phyloP scores from a whole-genome alignment of 2,113 vertebrate genomes.

The Blennius ocellaris region DNA sequence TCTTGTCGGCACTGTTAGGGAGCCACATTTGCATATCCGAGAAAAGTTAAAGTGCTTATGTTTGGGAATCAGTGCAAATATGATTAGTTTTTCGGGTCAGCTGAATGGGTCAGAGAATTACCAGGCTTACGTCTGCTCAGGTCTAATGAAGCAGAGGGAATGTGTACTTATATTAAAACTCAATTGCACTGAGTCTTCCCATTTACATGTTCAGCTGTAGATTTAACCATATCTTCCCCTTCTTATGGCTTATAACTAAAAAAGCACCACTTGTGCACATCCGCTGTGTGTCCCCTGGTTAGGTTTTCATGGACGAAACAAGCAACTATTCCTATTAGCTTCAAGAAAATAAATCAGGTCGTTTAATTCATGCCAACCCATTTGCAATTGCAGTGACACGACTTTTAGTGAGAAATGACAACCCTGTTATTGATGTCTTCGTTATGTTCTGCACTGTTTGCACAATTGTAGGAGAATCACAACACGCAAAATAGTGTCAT shows the following conservation, averaged over 20 bases:
- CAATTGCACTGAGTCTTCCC: conserved; percentile 10
- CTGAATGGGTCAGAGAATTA: conserved; percentile 62
- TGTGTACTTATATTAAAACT: conserved; percentile 32
- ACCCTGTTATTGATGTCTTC: no score
- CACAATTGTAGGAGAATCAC: background rate
- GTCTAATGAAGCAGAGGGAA: conserved; percentile 44
- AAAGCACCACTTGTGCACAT: background rate
- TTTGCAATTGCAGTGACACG: no score
- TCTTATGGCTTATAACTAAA: background rate
- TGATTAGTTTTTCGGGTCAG: conserved; percentile 69
- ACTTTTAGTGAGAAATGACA: no score
- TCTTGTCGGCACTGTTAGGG: conserved; percentile 48
- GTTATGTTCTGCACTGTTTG: no score
- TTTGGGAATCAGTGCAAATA: conserved; percentile 62
- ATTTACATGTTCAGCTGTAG: conserved; percentile 19
- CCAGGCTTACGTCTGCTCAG: conserved; percentile 57
- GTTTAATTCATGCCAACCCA: no score
- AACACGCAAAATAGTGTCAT: background rate
- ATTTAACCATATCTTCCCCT: conserved; percentile 6
- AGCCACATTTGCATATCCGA: conserved; percentile 66
- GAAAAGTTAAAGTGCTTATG: conserved; percentile 67
- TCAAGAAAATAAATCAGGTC: no score
- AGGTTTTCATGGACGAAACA: background rate
- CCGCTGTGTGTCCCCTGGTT: no score
- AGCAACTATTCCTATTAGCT: no score